A percentile compares a stretch with the other conserved stretches of the same genome.
Conservation (phyloP, 2,888 invertebrate genomes). For the Malthinus flaveolus region DNA sequence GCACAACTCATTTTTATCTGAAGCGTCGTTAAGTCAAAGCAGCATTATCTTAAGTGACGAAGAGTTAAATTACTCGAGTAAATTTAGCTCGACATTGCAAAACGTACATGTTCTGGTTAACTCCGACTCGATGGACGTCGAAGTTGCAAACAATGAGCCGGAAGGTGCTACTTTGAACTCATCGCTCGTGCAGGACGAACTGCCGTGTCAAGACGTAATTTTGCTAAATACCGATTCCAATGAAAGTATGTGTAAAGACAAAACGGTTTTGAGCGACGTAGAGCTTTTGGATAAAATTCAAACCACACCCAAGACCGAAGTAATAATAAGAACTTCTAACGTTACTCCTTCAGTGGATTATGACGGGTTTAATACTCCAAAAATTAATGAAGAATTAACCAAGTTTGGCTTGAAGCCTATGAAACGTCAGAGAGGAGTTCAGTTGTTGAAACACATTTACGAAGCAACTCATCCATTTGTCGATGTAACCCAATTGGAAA, state of each 20-base stretch:
- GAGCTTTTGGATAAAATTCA: not conserved
- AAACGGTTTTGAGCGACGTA: not conserved
- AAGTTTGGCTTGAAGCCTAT: slow-evolving; percentile 70
- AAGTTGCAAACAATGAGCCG: not conserved
- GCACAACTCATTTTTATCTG: slow-evolving; percentile 8
- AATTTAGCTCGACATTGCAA: slow-evolving; percentile 46
- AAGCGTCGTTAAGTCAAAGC: slow-evolving; percentile 6
- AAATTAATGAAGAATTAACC: slow-evolving; percentile 61
- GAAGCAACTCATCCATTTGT: slow-evolving; percentile 69
- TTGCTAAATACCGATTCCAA: not conserved
- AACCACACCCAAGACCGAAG: slow-evolving; percentile 53
- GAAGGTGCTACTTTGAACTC: not conserved
- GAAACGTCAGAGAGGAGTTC: slow-evolving; percentile 62
- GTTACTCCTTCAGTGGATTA: slow-evolving; percentile 65
- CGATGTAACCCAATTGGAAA: slow-evolving; percentile 22
- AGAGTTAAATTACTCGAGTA: slow-evolving; percentile 65
- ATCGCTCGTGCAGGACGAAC: not conserved
- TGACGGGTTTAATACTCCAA: slow-evolving; percentile 60
- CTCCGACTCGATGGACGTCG: not conserved
- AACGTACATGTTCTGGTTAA: not conserved
- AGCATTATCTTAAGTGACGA: slow-evolving; percentile 58
- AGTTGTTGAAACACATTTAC: slow-evolving; percentile 68
- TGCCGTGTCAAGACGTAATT: not conserved
- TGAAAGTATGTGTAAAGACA: not conserved
- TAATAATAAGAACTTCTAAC: slow-evolving; percentile 60